Conservation (phyloP, 2,888 invertebrate species). For the Hololepta plana region DNA sequence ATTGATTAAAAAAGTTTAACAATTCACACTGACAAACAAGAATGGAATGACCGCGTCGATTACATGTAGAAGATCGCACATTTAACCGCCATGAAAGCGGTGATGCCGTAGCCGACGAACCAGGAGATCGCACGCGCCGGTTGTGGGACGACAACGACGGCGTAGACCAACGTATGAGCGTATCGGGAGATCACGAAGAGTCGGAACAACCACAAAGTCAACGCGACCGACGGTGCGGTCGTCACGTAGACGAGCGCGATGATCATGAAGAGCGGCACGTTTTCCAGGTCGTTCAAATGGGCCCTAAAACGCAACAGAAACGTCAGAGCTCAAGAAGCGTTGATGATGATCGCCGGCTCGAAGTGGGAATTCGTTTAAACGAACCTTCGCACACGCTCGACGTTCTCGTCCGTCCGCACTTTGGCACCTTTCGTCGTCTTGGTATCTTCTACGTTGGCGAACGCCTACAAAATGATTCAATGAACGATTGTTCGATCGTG, state of each 20-base stretch:
- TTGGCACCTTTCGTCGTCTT: slow-evolving; percentile 18
- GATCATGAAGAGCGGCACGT: slow-evolving; percentile 45
- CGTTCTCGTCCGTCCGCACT: slow-evolving; percentile 25
- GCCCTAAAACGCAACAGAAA: slow-evolving; percentile 30
- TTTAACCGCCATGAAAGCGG: slow-evolving; percentile 11
- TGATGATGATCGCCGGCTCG: background rate
- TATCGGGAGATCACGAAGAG: slow-evolving; percentile 36
- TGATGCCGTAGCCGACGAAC: slow-evolving; percentile 9
- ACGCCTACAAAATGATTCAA: slow-evolving; percentile 30
- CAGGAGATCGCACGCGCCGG: slow-evolving; percentile 11
- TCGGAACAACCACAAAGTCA: slow-evolving; percentile 36
- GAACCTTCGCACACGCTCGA: slow-evolving; percentile 32
- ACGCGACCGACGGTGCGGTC: slow-evolving; percentile 32
- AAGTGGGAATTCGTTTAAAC: slow-evolving; percentile 1
- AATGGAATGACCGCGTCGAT: no score
- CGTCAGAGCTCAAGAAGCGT: background rate
- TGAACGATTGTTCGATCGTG: no score
- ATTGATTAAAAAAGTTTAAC: no score
- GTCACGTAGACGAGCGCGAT: slow-evolving; percentile 40
- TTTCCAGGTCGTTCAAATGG: slow-evolving; percentile 55
- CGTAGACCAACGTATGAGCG: slow-evolving; percentile 46
- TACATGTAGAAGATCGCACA: slow-evolving; percentile 9
- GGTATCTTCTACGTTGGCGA: slow-evolving; percentile 34
- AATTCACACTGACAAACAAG: no score
- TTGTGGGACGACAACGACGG: slow-evolving; percentile 37